Base-by-base conservation (phyloP, 2,888 invertebrate species). In the Deilephila porcellus region DNA sequence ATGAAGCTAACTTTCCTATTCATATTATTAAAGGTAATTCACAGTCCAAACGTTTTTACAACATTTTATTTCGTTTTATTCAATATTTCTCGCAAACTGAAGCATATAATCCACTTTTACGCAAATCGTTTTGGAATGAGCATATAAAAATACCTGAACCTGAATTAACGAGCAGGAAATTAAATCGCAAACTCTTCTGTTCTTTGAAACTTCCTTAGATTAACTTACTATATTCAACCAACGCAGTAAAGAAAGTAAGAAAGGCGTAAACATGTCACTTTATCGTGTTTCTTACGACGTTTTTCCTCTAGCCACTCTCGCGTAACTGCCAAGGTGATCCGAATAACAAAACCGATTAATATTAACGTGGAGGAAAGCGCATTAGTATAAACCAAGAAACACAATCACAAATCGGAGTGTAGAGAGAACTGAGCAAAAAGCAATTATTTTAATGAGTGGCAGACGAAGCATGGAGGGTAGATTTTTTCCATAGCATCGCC, bases 381-480 rank as follows among this genome's bases (percentile, higher is more conserved):
- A 67, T 67, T 67, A 67, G 25, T 32, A 17, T 25, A 45, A 62
- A 71, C 34, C 64, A 53, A 60, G 64, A 75, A 75, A 77, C 77
- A 77, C 74, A 76, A 71, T 73, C 73, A 71, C 71, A 74, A 77
- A 78, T 82, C 81, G 81, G 76, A 79, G 74, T 76, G 81, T 20
- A 73, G 85, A 87, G 88, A 86, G 82, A 78, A 78, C 80, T 79
- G 80, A 81, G 64, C 86, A 88, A 89, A 89, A 90, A 90, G 80
- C 85, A 88, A 91, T 92, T 91, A 91, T 90, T 91, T 82, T 91
- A 92, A 92, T 92, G 86, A 89, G 87, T 81, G 84, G 81, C 87
- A 88, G 86, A 71, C 90, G 85, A 87, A 91, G 88, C 91, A 88
- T 90, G 88, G 88, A 89, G 86, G 86, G 86, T 84, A 81, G 80